Conservation (phyloP, 1,140 invertebrate genomes). For the Cataglyphis hispanica region DNA sequence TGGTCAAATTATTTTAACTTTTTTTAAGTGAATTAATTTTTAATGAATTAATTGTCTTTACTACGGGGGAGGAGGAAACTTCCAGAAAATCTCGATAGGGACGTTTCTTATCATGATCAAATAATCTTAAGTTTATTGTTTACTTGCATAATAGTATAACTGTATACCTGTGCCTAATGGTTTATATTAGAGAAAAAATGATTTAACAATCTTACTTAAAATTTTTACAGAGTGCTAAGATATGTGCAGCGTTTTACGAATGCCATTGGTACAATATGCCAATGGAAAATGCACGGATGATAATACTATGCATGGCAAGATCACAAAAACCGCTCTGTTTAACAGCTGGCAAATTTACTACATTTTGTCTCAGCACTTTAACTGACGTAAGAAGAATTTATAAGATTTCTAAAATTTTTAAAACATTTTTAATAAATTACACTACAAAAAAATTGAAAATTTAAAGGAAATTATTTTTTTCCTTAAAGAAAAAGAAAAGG, state of each 20-base stretch:
- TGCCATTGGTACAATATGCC: slow-evolving; percentile 70
- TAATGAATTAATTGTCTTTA: no score
- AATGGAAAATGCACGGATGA: slow-evolving; percentile 57
- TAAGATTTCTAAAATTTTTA: background rate
- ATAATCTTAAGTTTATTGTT: no score
- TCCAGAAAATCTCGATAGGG: no score
- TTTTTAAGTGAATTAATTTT: no score
- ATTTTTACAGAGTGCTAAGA: slow-evolving; percentile 62
- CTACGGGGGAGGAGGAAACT: no score
- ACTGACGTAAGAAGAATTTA: slow-evolving; percentile 66
- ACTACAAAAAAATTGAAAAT: background rate
- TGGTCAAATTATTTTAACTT: no score
- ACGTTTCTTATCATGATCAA: no score
- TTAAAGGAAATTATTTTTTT: no score
- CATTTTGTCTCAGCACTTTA: slow-evolving; percentile 67
- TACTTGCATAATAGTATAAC: no score
- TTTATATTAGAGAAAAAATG: no score
- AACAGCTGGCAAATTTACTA: slow-evolving; percentile 73
- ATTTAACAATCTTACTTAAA: background rate
- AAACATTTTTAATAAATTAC: background rate
- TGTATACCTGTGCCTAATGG: no score
- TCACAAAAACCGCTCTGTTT: slow-evolving; percentile 71
- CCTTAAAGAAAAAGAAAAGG: no score
- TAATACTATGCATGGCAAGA: slow-evolving; percentile 72
- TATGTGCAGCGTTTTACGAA: slow-evolving; percentile 66